phyloP scores from a whole-genome alignment of 2,113 vertebrate species.

The Catharus minimus region DNA sequence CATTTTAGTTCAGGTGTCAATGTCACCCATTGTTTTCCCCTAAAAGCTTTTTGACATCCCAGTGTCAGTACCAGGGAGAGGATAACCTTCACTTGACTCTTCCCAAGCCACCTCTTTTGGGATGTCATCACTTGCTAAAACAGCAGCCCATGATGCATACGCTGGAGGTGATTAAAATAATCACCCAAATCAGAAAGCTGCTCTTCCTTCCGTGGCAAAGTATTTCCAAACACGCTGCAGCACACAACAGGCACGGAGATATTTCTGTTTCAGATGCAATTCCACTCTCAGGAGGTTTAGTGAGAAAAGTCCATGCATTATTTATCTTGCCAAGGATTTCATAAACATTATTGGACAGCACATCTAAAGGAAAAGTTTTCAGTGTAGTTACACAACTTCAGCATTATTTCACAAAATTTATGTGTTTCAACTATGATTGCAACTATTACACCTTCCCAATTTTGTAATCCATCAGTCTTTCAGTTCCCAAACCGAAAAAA shows the following conservation, averaged over 20 bases:
- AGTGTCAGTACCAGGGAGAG: neutral
- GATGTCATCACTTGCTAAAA: neutral
- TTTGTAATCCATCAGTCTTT: neutral
- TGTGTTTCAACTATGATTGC: neutral
- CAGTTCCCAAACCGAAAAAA: neutral
- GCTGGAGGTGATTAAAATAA: conserved; percentile 28
- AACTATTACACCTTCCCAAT: neutral
- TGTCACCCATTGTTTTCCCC: neutral
- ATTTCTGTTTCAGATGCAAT: neutral
- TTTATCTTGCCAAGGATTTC: neutral
- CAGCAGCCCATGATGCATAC: neutral
- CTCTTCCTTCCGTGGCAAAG: neutral
- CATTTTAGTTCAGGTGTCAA: neutral
- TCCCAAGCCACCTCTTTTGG: neutral
- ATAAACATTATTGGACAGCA: neutral
- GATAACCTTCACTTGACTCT: conserved; percentile 41
- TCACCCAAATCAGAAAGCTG: neutral
- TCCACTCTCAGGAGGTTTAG: neutral
- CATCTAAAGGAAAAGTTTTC: neutral
- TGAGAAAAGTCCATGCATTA: neutral
- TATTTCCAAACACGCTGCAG: neutral
- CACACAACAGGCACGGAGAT: neutral
- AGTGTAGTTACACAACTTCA: neutral
- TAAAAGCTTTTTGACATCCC: neutral
- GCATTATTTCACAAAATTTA: neutral